Percentiles rank a stretch among this genome's conserved stretches.
Conservation (phyloP, 2,888 invertebrate species). For the Aproaerema taeniolella region DNA sequence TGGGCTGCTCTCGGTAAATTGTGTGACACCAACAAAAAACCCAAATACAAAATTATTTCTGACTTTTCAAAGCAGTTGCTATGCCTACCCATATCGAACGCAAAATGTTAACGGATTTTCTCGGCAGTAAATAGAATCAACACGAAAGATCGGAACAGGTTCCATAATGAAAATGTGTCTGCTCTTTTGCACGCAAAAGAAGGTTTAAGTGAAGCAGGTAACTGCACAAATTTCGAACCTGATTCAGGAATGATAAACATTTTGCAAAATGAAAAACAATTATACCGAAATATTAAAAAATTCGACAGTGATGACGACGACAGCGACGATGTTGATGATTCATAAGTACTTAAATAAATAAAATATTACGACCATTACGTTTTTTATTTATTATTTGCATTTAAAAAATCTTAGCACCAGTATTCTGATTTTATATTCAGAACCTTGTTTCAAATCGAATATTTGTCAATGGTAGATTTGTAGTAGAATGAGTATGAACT, state of each 20-base stretch:
- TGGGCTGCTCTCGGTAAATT: conserved; percentile 3
- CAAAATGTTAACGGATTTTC: conserved; percentile 5
- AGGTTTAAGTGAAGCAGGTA: neutral
- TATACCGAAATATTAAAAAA: neutral
- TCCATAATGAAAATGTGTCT: neutral
- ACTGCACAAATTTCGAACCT: neutral
- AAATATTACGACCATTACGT: no score
- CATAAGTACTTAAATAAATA: no score
- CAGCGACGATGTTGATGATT: no score
- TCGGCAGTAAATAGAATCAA: neutral
- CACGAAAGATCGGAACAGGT: neutral
- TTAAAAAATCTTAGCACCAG: neutral
- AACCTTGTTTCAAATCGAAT: no score
- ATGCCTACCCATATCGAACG: conserved; percentile 6
- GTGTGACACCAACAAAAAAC: conserved; percentile 1
- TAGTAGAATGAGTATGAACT: no score
- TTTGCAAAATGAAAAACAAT: neutral
- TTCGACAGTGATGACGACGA: neutral
- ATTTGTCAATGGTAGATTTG: no score
- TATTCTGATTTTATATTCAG: neutral
- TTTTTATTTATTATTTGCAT: no score
- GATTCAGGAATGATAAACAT: neutral
- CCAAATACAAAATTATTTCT: conserved; percentile 4
- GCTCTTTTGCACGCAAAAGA: neutral
- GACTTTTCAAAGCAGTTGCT: conserved; percentile 7